Conservation (phyloP, 2,113 vertebrate species). For the Austrofundulus limnaeus region DNA sequence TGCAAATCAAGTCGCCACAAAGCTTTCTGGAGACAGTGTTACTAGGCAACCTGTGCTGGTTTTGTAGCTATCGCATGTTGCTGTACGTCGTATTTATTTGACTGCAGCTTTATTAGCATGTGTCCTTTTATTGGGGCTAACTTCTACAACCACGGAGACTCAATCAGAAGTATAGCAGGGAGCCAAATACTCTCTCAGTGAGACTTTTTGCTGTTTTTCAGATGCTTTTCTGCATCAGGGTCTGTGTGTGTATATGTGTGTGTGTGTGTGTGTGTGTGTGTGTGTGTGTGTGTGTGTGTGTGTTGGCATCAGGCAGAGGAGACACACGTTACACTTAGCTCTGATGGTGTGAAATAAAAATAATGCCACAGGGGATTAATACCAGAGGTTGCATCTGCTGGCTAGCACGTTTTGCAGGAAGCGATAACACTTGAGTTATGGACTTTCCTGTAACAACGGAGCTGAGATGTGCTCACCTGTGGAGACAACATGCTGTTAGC, state of each 20-base stretch:
- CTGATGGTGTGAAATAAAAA: slow-evolving; percentile 30
- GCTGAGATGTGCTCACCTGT: slow-evolving; percentile 45
- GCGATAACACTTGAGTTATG: slow-evolving; percentile 57
- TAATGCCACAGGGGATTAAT: slow-evolving; percentile 27
- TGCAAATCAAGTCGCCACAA: slow-evolving; percentile 71
- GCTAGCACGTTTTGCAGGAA: slow-evolving; percentile 36
- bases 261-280: slow-evolving; percentile 4
- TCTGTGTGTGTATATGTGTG: slow-evolving; percentile 1
- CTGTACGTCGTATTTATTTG: slow-evolving; percentile 35
- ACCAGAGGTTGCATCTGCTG: slow-evolving; percentile 16
- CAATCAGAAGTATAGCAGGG: neutral
- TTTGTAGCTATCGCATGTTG: slow-evolving; percentile 54
- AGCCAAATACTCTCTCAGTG: slow-evolving; percentile 1
- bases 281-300: neutral
- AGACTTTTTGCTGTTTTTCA: neutral
- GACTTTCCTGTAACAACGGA: slow-evolving; percentile 50
- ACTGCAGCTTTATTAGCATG: slow-evolving; percentile 21
- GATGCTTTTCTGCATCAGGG: slow-evolving; percentile 15
- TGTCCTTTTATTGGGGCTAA: slow-evolving; percentile 1
- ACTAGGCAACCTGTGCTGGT: slow-evolving; percentile 75
- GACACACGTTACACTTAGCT: neutral
- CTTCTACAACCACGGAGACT: neutral
- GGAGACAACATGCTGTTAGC: slow-evolving; percentile 51
- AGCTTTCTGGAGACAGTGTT: slow-evolving; percentile 71
- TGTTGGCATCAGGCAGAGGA: neutral